Conservation (phyloP, 92 coral and sea anemone genomes). For the Epizoanthus illoricatus region DNA sequence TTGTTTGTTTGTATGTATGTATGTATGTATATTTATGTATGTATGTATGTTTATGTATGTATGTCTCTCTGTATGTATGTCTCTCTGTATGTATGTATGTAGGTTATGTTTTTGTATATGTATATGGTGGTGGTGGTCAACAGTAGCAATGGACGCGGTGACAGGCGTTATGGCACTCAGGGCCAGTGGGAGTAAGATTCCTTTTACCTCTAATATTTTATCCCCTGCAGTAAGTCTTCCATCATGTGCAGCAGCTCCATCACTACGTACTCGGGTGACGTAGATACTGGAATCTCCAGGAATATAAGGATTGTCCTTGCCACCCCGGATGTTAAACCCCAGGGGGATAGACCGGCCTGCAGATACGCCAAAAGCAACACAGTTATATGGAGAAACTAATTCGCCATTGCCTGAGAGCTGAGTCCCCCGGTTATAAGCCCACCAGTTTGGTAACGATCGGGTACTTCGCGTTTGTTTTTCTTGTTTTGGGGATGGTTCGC, state of each 20-base stretch:
- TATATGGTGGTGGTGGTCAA: too few species aligned
- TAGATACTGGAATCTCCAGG: constrained; percentile 92
- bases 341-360: constrained; percentile 61
- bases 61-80: too few species aligned
- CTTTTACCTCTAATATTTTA: constrained; percentile 81
- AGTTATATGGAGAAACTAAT: background rate
- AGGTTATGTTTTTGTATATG: too few species aligned
- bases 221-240: constrained; percentile 88
- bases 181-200: too few species aligned
- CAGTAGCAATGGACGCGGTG: too few species aligned
- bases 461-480: too few species aligned
- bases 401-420: background rate
- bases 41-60: too few species aligned
- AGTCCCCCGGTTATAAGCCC: background rate
- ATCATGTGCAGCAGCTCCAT: constrained; percentile 87
- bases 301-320: constrained; percentile 85
- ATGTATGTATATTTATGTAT: too few species aligned
- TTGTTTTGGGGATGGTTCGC: too few species aligned
- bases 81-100: too few species aligned
- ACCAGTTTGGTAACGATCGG: background rate
- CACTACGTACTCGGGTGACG: constrained; percentile 81
- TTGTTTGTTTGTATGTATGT: too few species aligned
- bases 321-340: constrained; percentile 97
- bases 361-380: background rate
- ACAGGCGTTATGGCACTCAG: too few species aligned